A percentile compares a stretch with the other conserved stretches of the same genome.
Conservation (phyloP, 2,113 vertebrate species). For the Buteo buteo region DNA sequence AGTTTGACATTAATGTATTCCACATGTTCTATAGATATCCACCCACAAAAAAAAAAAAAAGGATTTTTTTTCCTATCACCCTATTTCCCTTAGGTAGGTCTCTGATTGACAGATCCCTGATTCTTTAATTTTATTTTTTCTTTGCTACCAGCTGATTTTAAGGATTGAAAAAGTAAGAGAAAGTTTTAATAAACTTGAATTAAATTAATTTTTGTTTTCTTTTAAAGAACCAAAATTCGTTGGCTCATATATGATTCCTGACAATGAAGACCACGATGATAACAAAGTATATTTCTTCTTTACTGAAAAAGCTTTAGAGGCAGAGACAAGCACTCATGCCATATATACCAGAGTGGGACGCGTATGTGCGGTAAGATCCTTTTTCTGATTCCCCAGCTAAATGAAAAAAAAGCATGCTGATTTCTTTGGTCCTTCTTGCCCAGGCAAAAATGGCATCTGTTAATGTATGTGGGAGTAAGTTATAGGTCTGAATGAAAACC, state of each 20-base stretch:
- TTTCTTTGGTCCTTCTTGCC: background rate
- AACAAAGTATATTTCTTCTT: slow-evolving; percentile 98
- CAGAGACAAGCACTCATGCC: slow-evolving; percentile 77
- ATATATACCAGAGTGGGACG: slow-evolving; percentile 87
- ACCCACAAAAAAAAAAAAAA: background rate
- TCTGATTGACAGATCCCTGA: background rate
- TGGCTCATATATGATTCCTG: slow-evolving; percentile 87
- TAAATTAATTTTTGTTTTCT: background rate
- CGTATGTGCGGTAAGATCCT: slow-evolving; percentile 84
- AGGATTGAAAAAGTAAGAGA: background rate
- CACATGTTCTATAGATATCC: background rate
- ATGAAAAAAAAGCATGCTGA: background rate
- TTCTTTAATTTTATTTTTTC: background rate
- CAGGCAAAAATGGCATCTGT: background rate
- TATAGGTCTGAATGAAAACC: background rate
- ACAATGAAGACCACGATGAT: slow-evolving; percentile 92
- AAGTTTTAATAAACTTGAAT: background rate
- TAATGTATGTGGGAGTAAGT: background rate
- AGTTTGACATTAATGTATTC: background rate
- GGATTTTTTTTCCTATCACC: background rate
- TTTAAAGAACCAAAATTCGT: slow-evolving; percentile 91
- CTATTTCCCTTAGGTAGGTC: background rate
- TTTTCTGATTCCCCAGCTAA: background rate
- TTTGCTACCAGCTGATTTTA: background rate
- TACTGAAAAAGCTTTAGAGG: slow-evolving; percentile 86